Evolutionary conservation across 2,113 vertebrate species (phyloP).

Genomic region (Urocynchramus pylzowi): DNA sequence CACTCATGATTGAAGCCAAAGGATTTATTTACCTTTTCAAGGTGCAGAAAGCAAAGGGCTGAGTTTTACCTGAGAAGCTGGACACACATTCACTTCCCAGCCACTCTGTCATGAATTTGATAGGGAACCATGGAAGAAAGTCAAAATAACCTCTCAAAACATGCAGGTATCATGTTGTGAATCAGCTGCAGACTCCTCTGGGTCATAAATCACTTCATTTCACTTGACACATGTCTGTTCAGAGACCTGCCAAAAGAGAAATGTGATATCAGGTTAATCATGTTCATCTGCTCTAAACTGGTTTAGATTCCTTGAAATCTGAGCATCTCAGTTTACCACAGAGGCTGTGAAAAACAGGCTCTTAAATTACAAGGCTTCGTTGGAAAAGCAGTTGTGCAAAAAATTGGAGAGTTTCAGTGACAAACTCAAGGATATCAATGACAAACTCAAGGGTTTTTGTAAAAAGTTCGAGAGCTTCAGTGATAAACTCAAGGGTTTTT

Average conservation of each 20-base stretch:
- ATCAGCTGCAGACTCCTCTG: not conserved
- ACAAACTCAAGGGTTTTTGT: not conserved
- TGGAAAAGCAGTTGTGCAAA: not conserved
- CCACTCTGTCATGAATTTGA: not conserved
- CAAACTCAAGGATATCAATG: not conserved
- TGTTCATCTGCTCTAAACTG: not conserved
- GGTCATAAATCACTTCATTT: not conserved
- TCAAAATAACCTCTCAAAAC: not conserved
- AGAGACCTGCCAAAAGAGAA: not conserved
- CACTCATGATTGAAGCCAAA: not conserved
- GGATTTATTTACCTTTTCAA: not conserved
- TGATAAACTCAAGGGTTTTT: accelerated
- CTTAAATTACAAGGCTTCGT: accelerated
- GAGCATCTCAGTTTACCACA: accelerated
- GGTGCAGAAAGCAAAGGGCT: not conserved
- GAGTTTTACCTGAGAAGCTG: not conserved
- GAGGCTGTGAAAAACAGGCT: accelerated
- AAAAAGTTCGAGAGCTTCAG: not conserved
- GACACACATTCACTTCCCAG: not conserved
- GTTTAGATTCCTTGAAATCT: accelerated
- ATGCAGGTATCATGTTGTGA: accelerated
- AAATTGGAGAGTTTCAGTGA: too few relatives aligned
- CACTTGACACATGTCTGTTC: accelerated
- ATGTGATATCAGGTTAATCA: accelerated
- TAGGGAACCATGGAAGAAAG: not conserved